Base-by-base conservation (phyloP, 2,113 vertebrate species). In the Electrona antarctica region DNA sequence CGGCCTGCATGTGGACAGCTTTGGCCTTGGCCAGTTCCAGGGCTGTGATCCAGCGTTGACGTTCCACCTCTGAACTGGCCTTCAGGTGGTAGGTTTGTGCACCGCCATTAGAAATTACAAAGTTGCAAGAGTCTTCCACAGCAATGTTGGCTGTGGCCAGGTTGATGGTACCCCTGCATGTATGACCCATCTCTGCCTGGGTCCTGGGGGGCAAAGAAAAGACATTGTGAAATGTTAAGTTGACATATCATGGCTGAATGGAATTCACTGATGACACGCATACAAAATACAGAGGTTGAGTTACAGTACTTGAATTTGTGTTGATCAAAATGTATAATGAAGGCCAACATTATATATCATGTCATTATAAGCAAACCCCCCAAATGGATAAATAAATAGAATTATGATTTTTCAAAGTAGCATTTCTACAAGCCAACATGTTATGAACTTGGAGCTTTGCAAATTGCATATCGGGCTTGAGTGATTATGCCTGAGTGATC, bases 71-170 rank as follows among this genome's bases (percentile, higher is more conserved):
- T 0, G 97, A 96, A 90, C 93, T 98, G 55, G 97, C 97, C 84
- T 98, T 99, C 70, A 99, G 87, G 81, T 99, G 97, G 84, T 99
- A 99, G 21, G 96, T 99, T 90, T 98, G 97, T 0, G 97, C 96
- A 0, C 97, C 97, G 0, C 97, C 97, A 0, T 99, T 99, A 69
- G 97, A 98, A 82, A 99, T 98, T 61, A 99, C 94, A 77, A 99
- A 98, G 83, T 97, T 99, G 71, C 97, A 99, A 0, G 97, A 98
- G 69, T 99, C 97, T 82, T 99, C 97, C 82, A 98, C 97, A 0
- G 92, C 90, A 75, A 99, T 99, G 82, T 97, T 97, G 81, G 97
- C 97, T 0, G 97, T 99, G 68, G 97, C 97, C 62, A 99, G 91
- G 90, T 99, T 99, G 79, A 99, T 99, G 66, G 97, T 99, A 21